Evolutionary conservation across 2,888 invertebrate species (phyloP).

Genomic region (Drosophila leonis): DNA sequence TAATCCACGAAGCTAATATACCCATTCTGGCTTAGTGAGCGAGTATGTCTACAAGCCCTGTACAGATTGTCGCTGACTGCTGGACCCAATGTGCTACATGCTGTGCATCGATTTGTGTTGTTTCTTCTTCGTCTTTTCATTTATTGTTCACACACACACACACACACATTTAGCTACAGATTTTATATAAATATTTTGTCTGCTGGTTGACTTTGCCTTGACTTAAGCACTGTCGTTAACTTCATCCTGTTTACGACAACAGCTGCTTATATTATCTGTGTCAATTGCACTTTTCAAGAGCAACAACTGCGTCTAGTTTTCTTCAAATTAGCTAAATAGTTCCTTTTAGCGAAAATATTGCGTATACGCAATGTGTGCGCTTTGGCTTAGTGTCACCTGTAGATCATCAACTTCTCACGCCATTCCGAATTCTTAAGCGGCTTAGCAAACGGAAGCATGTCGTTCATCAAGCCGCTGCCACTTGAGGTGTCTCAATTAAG

Average conservation of each 20-base stretch:
- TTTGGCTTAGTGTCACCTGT: constrained; percentile 57
- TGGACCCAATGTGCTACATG: constrained; percentile 30
- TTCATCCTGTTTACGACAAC: constrained; percentile 68
- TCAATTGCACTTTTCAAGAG: constrained; percentile 77
- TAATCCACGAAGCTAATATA: neutral
- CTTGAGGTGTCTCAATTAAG: constrained; percentile 63
- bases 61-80: neutral
- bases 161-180: constrained; percentile 8
- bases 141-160: constrained; percentile 8
- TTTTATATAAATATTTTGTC: constrained; percentile 31
- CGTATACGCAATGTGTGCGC: constrained; percentile 54
- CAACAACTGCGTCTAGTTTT: constrained; percentile 44
- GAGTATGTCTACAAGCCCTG: neutral
- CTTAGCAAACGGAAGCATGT: constrained; percentile 70
- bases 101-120: constrained; percentile 29
- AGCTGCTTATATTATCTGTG: constrained; percentile 58
- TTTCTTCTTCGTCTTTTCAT: constrained; percentile 5
- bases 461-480: constrained; percentile 22
- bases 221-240: constrained; percentile 73
- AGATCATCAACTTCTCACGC: constrained; percentile 32
- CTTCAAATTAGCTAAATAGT: constrained; percentile 41
- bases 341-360: constrained; percentile 39
- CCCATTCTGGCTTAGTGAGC: neutral
- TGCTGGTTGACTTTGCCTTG: constrained; percentile 60
- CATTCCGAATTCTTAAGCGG: constrained; percentile 59